Conservation (phyloP, 2,797 vertebrate species). For the Leucoraja ocellata region DNA sequence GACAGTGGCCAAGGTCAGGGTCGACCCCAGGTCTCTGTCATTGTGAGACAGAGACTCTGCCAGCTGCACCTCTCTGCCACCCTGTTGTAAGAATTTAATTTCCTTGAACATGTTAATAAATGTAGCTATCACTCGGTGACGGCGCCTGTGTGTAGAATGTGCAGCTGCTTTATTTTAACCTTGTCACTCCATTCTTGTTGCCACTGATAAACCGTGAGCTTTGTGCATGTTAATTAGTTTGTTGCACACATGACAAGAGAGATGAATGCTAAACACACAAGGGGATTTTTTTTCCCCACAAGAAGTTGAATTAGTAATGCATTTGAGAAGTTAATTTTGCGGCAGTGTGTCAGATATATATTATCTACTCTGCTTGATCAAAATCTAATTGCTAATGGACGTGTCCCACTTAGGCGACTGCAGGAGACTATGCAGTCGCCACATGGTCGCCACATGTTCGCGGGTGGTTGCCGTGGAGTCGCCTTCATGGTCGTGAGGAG, state of each 20-base stretch:
- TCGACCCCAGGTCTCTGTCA: no score
- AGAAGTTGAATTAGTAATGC: neutral
- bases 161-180: conserved; percentile 23
- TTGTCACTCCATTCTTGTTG: neutral
- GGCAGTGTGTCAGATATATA: neutral
- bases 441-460: no score
- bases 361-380: neutral
- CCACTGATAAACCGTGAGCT: neutral
- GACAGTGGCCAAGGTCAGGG: no score
- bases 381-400: no score
- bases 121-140: neutral
- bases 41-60: no score
- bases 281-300: neutral
- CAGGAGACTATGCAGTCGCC: no score
- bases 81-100: neutral
- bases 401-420: no score
- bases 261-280: neutral
- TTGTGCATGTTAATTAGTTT: neutral
- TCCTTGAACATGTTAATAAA: neutral
- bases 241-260: conserved; percentile 17
- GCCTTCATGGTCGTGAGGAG: no score
- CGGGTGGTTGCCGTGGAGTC: no score
- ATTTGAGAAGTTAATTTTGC: conserved; percentile 13
- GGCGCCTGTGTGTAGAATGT: neutral
- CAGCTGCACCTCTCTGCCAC: no score